Percentiles rank a stretch among this genome's conserved stretches.
Evolutionary conservation across 2,888 invertebrate species (phyloP).

Genomic region (Muschampia staudingeri): DNA sequence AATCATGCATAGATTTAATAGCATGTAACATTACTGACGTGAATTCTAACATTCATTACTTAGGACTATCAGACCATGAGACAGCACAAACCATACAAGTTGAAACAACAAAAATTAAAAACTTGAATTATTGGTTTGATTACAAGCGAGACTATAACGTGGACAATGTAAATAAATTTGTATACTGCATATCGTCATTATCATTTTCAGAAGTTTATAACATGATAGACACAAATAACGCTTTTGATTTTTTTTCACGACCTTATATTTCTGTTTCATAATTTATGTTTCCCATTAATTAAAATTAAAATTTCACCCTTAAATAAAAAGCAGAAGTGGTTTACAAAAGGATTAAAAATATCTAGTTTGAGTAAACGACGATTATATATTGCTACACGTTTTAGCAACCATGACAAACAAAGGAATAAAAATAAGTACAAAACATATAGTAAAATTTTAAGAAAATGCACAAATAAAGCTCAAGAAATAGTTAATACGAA

Average conservation of each 20-base stretch:
- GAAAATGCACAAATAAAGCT: neutral
- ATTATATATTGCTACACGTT: neutral
- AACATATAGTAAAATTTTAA: no score
- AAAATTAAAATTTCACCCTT: constrained; percentile 11
- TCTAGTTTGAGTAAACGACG: constrained; percentile 10
- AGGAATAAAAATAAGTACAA: no score
- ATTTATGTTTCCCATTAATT: constrained; percentile 28
- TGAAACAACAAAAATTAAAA: neutral
- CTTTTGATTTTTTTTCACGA: constrained; percentile 31
- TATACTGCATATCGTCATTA: constrained; percentile 2
- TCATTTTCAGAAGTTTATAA: constrained; percentile 25
- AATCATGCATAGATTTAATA: constrained; percentile 43
- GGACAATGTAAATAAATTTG: constrained; percentile 32
- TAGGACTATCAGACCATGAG: constrained; percentile 44
- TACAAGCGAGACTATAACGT: constrained; percentile 15
- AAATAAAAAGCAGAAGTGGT: constrained; percentile 20
- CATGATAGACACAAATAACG: neutral
- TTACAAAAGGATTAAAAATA: constrained; percentile 6
- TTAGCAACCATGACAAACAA: neutral
- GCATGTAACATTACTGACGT: constrained; percentile 35
- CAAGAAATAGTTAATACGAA: constrained; percentile 14
- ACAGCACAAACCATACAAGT: constrained; percentile 29
- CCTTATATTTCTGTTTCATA: constrained; percentile 19
- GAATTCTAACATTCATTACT: neutral
- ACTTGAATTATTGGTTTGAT: constrained; percentile 10